Percentiles rank a stretch among this genome's conserved stretches.
These are phyloP conservation scores for Electrona antarctica DNA, from an alignment of 2,113 vertebrate genomes.

Conservation along the genomic window DNA sequence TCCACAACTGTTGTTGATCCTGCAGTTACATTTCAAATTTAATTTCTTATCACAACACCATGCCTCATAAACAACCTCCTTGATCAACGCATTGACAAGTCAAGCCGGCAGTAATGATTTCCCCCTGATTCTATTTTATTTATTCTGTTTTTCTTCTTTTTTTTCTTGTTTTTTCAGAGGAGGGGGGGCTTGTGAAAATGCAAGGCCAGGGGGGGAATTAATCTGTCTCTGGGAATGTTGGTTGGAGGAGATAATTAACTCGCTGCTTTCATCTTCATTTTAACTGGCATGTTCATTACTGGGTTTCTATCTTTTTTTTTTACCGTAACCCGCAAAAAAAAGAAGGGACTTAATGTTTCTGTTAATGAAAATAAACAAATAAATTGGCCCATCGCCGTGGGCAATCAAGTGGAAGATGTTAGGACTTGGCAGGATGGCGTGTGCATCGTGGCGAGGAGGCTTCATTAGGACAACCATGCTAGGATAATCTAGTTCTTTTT, in stretches of 20 bases:
- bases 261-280: conserved; percentile 37
- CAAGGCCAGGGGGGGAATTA: conserved; percentile 15
- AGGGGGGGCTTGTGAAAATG: too few species aligned
- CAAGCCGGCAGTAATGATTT: conserved; percentile 26
- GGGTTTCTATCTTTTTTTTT: conserved; percentile 19
- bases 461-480: too few species aligned
- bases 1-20: neutral
- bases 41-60: conserved; percentile 14
- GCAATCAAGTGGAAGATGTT: too few species aligned
- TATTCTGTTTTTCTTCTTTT: neutral
- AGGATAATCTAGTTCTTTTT: too few species aligned
- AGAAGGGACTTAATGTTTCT: conserved; percentile 23
- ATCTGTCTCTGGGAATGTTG: conserved; percentile 44
- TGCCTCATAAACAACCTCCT: conserved; percentile 19
- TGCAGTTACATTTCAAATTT: neutral
- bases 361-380: conserved; percentile 34
- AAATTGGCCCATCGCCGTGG: conserved; percentile 7
- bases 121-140: conserved; percentile 27
- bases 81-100: conserved; percentile 28
- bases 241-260: conserved; percentile 49
- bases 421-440: too few species aligned
- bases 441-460: too few species aligned
- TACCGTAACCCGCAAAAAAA: conserved; percentile 15
- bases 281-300: conserved; percentile 54
- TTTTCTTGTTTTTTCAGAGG: too few species aligned